These are phyloP conservation scores for Chascanopsetta lugubris DNA, from an alignment of 2,113 vertebrate genomes.

Conservation along the genomic window DNA sequence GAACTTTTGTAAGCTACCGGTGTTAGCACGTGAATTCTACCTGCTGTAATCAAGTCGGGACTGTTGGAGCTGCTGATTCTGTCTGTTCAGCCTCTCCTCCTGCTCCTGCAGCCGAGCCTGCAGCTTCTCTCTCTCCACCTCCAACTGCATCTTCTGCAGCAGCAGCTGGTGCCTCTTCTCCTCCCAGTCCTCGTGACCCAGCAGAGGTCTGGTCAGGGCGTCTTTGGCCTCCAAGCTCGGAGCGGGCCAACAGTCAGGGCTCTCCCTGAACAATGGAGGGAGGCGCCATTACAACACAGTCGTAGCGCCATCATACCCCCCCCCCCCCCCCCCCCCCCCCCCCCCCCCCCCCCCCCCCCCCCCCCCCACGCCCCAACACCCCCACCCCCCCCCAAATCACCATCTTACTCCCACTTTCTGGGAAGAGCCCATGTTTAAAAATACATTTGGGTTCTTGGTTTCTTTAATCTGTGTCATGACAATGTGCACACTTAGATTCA, in stretches of 20 bases:
- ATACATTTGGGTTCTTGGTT: neutral
- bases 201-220: slow-evolving; percentile 43
- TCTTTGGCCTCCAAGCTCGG: slow-evolving; percentile 19
- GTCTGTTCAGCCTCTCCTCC: slow-evolving; percentile 86
- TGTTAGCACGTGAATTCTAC: slow-evolving; percentile 59
- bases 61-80: slow-evolving; percentile 87
- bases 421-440: slow-evolving; percentile 26
- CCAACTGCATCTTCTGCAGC: slow-evolving; percentile 93
- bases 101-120: slow-evolving; percentile 88
- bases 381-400: no score
- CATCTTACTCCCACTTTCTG: slow-evolving; percentile 6
- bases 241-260: no score
- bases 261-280: no score
- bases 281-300: no score
- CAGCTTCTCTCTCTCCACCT: slow-evolving; percentile 89
- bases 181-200: slow-evolving; percentile 82
- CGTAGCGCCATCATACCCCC: no score
- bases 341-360: no score
- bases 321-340: no score
- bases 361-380: no score
- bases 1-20: neutral
- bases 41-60: slow-evolving; percentile 83
- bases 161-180: slow-evolving; percentile 87
- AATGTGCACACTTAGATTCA: neutral
- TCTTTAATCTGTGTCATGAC: neutral